A percentile compares a stretch with the other conserved stretches of the same genome.
Evolutionary conservation across 2,888 invertebrate genomes (phyloP).

Genomic region (Andrena flavipes): DNA sequence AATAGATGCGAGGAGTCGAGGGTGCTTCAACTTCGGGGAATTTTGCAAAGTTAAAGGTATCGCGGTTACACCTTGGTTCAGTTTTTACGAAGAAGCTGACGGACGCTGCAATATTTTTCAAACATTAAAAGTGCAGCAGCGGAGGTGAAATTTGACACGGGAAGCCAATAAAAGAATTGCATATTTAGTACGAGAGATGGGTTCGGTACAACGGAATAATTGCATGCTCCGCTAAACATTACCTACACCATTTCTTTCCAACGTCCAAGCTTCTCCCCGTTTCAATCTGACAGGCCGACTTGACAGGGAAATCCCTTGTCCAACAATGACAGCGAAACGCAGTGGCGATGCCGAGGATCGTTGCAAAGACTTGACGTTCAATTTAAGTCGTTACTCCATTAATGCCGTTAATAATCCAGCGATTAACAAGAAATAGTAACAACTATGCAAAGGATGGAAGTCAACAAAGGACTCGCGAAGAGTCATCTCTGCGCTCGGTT

Average conservation of each 20-base stretch:
- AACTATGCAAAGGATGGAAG: background rate
- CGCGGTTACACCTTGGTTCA: no score
- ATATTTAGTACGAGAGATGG: background rate
- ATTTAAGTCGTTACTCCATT: background rate
- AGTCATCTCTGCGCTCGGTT: background rate
- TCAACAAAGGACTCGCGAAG: background rate
- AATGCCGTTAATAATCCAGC: background rate
- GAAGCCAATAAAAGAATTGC: no score
- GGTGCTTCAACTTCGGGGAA: no score
- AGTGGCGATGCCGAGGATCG: background rate
- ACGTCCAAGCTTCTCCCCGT: background rate
- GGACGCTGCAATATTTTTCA: background rate
- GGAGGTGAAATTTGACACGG: background rate
- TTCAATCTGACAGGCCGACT: background rate
- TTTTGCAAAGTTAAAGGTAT: no score
- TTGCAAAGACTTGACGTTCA: background rate
- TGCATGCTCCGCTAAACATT: background rate
- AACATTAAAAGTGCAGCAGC: background rate
- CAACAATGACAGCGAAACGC: background rate
- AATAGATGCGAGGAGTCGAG: background rate
- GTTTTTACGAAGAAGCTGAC: no score
- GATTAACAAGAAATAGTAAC: background rate
- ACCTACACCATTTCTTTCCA: background rate
- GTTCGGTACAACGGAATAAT: background rate
- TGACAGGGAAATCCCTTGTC: background rate